Base-by-base conservation (phyloP, 1,140 invertebrate genomes). In the Parapsyche elsis region DNA sequence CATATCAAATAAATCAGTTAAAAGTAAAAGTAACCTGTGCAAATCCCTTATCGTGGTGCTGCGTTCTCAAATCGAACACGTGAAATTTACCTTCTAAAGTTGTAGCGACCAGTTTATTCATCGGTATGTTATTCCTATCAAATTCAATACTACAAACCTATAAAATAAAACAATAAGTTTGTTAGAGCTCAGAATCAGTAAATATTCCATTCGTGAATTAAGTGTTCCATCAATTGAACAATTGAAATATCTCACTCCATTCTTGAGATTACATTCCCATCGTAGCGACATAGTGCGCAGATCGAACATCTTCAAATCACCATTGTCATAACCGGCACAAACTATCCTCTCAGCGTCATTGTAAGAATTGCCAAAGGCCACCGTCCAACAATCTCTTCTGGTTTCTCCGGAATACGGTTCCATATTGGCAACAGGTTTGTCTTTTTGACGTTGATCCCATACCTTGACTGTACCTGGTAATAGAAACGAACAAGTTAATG, bases 281-380 rank as follows among this genome's bases (percentile, higher is more conserved):
- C 92, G 89, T 0, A 98, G 85, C 5, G 91, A 89, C 93, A 98
- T 96, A 12, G 91, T 92, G 83, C 92, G 91, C n/a, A 99, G 88
- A 89, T 99, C 97, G 87, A 98, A 99, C 86, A 99, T 91, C 89
- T 99, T 99, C 0, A 99, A 87, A 87, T 99, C 98, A 0, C 98
- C 98, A 89, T 99, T 99, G 85, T 99, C 97, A 87, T 98, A 99
- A 2, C 97, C 98, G 49, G 97, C 94, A 80, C 92, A 93, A 0
- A 99, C 92, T 77, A 95, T 90, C 77, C 97, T 90, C 84, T 99
- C 97, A 44, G 95, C 90, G 21, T 93, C 91, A 86, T 95, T 97
- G 85, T 94, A 97, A 0, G 95, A 94, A 89, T 99, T 94, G 0
- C 96, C 96, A 85, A 97, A 97, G 12, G 92, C 91, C 9, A 97